Evolutionary conservation across 2,888 invertebrate species (phyloP).

Genomic region (Lathronympha strigana): DNA sequence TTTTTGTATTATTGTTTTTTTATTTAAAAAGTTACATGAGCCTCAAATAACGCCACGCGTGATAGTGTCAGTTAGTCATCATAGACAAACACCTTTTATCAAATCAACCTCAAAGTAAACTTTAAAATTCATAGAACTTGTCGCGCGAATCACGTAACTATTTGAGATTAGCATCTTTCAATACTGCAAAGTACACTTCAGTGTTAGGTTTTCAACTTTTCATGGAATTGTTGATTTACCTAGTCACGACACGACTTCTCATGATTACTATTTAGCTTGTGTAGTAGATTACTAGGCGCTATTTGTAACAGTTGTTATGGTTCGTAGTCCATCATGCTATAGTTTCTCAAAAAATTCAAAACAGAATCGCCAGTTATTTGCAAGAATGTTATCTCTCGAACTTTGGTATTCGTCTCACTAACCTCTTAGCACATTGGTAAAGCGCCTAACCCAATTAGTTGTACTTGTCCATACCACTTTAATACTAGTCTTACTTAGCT

Average conservation of each 20-base stretch:
- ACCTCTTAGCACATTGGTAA: slow-evolving; percentile 26
- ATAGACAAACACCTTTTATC: slow-evolving; percentile 17
- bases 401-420: neutral
- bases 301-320: slow-evolving; percentile 25
- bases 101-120: slow-evolving; percentile 33
- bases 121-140: slow-evolving; percentile 24
- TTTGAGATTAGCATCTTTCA: slow-evolving; percentile 43
- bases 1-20: too few species aligned
- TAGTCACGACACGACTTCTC: slow-evolving; percentile 45
- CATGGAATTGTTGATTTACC: slow-evolving; percentile 45
- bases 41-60: neutral
- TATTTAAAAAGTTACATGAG: neutral
- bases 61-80: slow-evolving; percentile 26
- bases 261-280: too few species aligned
- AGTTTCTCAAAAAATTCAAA: neutral
- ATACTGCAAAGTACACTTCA: slow-evolving; percentile 46
- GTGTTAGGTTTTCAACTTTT: slow-evolving; percentile 47
- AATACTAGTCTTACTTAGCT: slow-evolving; percentile 20
- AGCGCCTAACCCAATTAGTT: slow-evolving; percentile 17
- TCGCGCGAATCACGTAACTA: slow-evolving; percentile 40
- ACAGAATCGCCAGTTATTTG: neutral
- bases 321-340: neutral
- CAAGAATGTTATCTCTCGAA: neutral
- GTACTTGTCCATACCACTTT: slow-evolving; percentile 21
- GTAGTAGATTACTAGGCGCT: slow-evolving; percentile 34